Percentiles rank a stretch among this genome's conserved stretches.
These are phyloP conservation scores for Lamellibrachia luymesi DNA, from an alignment of 1,140 invertebrate genomes.

Conservation along the genomic window DNA sequence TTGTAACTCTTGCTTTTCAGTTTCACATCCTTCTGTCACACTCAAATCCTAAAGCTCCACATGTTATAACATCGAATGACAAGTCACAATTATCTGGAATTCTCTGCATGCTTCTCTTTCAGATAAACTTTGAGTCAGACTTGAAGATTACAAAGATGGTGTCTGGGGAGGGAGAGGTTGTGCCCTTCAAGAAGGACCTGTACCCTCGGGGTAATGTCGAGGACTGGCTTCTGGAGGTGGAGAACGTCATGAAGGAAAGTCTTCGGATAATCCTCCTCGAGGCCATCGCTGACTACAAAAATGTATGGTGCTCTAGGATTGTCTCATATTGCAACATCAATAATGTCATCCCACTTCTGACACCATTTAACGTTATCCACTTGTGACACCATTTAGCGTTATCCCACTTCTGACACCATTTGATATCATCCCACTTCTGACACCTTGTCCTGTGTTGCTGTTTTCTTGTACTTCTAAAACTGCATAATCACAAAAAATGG, in stretches of 20 bases:
- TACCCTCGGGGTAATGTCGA: slow-evolving; percentile 59
- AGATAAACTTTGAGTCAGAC: slow-evolving; percentile 58
- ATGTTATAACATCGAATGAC: no score
- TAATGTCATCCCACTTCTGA: background rate
- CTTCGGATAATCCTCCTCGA: slow-evolving; percentile 52
- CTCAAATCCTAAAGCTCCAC: no score
- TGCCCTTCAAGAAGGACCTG: slow-evolving; percentile 51
- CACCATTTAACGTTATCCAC: background rate
- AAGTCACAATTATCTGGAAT: background rate
- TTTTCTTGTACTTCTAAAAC: background rate
- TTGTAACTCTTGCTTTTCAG: no score
- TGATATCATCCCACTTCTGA: background rate
- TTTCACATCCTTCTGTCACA: no score
- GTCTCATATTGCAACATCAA: background rate
- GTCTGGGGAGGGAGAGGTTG: slow-evolving; percentile 57
- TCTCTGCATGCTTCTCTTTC: slow-evolving; percentile 6
- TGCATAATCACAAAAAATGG: no score
- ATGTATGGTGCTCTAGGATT: slow-evolving; percentile 32
- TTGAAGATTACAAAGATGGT: slow-evolving; percentile 57
- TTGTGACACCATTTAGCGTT: background rate
- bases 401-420: background rate
- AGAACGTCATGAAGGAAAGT: slow-evolving; percentile 55
- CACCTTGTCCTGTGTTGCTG: background rate
- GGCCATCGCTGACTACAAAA: slow-evolving; percentile 49
- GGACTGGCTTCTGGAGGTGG: slow-evolving; percentile 58